phyloP scores from a whole-genome alignment of 1,140 invertebrate genomes.

The Triops cancriformis region DNA sequence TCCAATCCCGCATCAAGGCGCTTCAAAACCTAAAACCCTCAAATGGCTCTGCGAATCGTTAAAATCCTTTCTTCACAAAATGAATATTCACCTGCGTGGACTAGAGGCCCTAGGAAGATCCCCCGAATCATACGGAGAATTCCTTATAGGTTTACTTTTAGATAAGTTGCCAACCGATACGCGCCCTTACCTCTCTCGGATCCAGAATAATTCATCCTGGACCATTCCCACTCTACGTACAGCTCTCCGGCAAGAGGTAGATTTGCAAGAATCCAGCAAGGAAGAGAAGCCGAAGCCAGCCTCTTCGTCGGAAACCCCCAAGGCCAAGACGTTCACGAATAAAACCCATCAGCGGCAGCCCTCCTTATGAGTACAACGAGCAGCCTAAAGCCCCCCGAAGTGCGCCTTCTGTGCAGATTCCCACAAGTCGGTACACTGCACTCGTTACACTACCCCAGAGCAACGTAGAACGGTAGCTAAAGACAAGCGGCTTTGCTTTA shows the following conservation, averaged over 20 bases:
- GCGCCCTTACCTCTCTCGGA: not conserved
- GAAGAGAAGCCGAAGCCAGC: not conserved
- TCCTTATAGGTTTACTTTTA: not conserved
- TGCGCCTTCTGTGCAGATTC: not conserved
- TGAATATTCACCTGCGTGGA: not conserved
- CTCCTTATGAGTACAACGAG: not conserved
- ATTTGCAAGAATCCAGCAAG: not conserved
- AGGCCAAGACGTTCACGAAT: not conserved
- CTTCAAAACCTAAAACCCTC: not conserved
- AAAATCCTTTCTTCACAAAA: not conserved
- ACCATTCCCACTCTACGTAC: not conserved
- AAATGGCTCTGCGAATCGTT: not conserved
- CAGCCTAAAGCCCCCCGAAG: not conserved
- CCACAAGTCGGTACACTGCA: not conserved
- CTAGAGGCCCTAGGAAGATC: not conserved
- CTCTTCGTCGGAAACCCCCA: not conserved
- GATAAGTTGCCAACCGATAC: not conserved
- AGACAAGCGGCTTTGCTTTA: not conserved
- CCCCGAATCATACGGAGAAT: not conserved
- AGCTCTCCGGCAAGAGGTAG: not conserved
- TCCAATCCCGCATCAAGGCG: not conserved
- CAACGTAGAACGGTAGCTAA: not conserved
- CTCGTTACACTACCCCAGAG: not conserved
- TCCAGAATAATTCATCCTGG: not conserved
- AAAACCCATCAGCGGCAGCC: not conserved